Base-by-base conservation (phyloP, 2,888 invertebrate species). In the Pandemis heparana region DNA sequence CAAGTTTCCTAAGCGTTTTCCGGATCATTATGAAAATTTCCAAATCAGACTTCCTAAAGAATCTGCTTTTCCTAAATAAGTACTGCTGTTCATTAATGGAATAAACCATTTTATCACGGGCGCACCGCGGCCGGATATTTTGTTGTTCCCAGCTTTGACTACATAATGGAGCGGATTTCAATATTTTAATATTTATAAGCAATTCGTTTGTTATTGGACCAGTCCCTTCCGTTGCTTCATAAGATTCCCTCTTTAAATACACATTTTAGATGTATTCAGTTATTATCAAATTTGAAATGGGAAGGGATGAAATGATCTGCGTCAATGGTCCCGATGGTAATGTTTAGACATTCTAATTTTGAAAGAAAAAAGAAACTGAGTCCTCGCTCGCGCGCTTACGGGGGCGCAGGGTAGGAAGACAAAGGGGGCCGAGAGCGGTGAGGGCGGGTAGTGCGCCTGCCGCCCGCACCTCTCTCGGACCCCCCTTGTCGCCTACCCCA, bases 171-270 rank as follows among this genome's bases (percentile, higher is more conserved):
- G 80, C 80, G 78, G 79, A 90, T 90, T 90, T 88, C 87, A 91
- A 90, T 90, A 89, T 87, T 84, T 91, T 88, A 90, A 90, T 90
- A 89, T 91, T 89, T 89, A 91, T 90, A 88, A 87, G 87, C 82
- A 82, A 85, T 85, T 85, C 85, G 85, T 86, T 88, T 87, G 85
- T 84, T 85, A 85, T 85, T 85, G 83, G 82, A 70, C 76, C 76
- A 75, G 74, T 78, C 81, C 69, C 70, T 78, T 75, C 60, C 62
- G 56, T 66, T 62, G 71, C 71, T 77, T 75, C 75, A 71, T 69
- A 68, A 76, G 78, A 78, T 78, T 78, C 75, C 67, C 75, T 77
- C 70, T 72, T 70, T 66, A 71, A 75, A 68, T 68, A 66, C 67
- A 68, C 60, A 61, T 70, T 43, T 59, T 69, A 56, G 48, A 68